Base-by-base conservation (phyloP, 1,140 invertebrate genomes). In the Drosophila sulfurigaster region DNA sequence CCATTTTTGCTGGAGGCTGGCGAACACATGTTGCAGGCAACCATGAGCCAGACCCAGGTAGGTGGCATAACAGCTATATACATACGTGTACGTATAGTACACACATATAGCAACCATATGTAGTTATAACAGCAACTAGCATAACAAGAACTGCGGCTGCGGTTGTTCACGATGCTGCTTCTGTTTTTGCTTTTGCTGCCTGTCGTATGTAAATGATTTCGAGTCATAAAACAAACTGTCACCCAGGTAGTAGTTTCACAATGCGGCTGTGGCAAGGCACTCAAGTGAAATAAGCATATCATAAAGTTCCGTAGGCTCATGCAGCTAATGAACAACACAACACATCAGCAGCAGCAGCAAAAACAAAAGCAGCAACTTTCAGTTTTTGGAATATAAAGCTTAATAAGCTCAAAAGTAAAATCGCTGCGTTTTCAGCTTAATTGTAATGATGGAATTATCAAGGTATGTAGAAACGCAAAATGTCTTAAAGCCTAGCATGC, bases 211-310 rank as follows among this genome's bases (percentile, higher is more conserved):
- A 65, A 75, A 82, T 82, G 83, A 82, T 79, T 79, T 79, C 69
- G 56, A 38, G 58, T 68, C 63, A 82, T 72, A 79, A 83, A 79
- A 57, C 72, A 82, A 82, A 82, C 81, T 71, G 66, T 82, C 69
- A 78, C 69, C 75, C 57, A 48, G 79, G 56, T 59, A 62, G 63
- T 30, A 78, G 64, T 59, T 38, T 77, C 59, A 65, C 41, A 75
- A 75, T 71, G 58, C 65, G 58, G 6, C 43, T 64, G 78, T 64
- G 78, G 16, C 64, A 67, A 52, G 51, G 48, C 64, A 75, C 25
- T 32, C 11, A 46, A 35, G 75, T 70, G 70, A 67, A 82, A 79
- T 79, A 82, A 82, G 79, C 70, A 75, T 78, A 82, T 79, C 75
- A 71, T 78, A 82, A 82, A 82, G 62, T 79, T 65, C 32, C 38